Conservation (phyloP, 1,140 invertebrate genomes). For the Propsilocerus akamusi region DNA sequence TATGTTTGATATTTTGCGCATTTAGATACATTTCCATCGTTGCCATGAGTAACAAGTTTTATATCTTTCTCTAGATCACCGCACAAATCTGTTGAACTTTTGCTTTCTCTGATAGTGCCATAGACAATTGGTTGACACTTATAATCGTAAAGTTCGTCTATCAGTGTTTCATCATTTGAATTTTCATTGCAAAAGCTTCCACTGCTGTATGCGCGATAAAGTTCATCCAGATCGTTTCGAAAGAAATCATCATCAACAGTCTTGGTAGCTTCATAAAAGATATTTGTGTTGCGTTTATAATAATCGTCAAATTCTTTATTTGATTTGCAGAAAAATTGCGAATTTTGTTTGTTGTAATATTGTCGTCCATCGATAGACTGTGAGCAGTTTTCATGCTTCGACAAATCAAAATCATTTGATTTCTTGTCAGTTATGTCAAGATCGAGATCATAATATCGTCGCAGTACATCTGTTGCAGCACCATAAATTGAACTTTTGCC, state of each 20-base stretch:
- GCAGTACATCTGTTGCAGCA: background rate
- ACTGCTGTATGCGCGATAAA: background rate
- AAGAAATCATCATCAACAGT: background rate
- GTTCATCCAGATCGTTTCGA: background rate
- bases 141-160: background rate
- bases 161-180: background rate
- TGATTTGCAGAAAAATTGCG: background rate
- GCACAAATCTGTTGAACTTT: background rate
- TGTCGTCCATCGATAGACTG: background rate
- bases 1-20: background rate
- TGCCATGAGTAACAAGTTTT: background rate
- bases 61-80: background rate
- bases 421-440: background rate
- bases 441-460: slow-evolving; percentile 1
- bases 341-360: background rate
- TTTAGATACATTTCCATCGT: background rate
- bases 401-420: background rate
- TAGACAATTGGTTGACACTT: background rate
- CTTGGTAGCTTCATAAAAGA: background rate
- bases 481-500: background rate
- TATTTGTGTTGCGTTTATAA: background rate
- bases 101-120: background rate
- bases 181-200: background rate
- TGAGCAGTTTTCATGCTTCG: background rate
- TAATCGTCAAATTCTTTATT: background rate